Evolutionary conservation across 2,113 vertebrate species (phyloP).

Genomic region (Percina caprodes): DNA sequence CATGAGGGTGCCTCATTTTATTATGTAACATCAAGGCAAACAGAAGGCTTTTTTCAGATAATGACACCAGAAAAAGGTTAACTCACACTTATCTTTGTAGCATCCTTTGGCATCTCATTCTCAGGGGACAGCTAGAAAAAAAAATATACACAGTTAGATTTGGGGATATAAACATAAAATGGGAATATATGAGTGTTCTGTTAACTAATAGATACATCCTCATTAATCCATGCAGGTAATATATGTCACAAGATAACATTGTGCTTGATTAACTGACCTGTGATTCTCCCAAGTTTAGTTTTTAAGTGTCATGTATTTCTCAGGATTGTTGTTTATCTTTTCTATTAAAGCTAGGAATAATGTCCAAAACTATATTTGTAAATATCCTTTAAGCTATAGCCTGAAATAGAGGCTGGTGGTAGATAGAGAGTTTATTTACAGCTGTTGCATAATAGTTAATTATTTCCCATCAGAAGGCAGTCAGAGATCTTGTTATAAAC

Average conservation of each 20-base stretch:
- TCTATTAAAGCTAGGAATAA: background rate
- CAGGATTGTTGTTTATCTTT: background rate
- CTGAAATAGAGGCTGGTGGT: background rate
- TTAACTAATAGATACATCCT: background rate
- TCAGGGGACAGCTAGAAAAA: conserved; percentile 86
- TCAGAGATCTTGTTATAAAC: conserved; percentile 7
- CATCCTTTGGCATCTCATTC: conserved; percentile 90
- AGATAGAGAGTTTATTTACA: background rate
- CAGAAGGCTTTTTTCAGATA: conserved; percentile 20
- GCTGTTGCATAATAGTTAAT: background rate
- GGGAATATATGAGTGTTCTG: background rate
- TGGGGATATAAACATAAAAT: background rate
- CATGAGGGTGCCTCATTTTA: conserved; percentile 21
- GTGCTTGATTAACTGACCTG: background rate
- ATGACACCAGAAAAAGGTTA: conserved; percentile 19
- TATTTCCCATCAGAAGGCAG: background rate
- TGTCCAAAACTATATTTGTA: background rate
- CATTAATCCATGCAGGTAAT: background rate
- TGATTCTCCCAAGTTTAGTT: too few relatives aligned
- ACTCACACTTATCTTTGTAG: conserved; percentile 97
- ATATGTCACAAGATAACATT: background rate
- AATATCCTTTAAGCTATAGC: background rate
- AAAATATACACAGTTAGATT: background rate
- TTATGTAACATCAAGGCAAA: conserved; percentile 26
- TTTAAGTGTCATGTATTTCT: background rate